Evolutionary conservation across 2,797 vertebrate species (phyloP), one percentile per base, ranked within the genome.

Genomic region (Phrynocephalus guinanensis): DNA sequence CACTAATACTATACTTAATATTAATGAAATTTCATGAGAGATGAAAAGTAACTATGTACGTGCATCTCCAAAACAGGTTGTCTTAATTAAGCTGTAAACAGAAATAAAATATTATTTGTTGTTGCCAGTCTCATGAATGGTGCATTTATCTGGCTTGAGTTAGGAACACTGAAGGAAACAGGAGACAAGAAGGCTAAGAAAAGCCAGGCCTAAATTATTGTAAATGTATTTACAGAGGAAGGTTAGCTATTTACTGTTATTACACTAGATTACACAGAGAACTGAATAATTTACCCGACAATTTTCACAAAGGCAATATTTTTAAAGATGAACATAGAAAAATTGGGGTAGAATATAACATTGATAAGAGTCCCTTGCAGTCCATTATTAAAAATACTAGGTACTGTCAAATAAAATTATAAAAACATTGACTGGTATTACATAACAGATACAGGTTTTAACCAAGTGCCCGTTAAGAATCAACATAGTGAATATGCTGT

Each of bases 291-390:
- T 95, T 96, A 96, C 94, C 80, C 91, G 94, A 92, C 92, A 95
- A 95, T 96, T 95, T 96, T 96, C 93, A 95, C 90, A 94, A 94
- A 94, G 95, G 92, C 92, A 94, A 94, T 95, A 96, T 95, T 96
- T 96, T 95, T 96, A 94, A 95, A 95, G 95, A 94, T 94, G 93
- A 95, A 95, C 94, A 95, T 92, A 94, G 87, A 88, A 95, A 95
- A 82, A 89, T 94, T 94, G 92, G 94, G 90, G 87, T 93, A 95
- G 86, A 93, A 94, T 95, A 92, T 92, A 94, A 90, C 93, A 91
- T 87, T 82, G 92, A 93, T 44, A 44, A 44, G 38, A 44, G 3
- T 44, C 38, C 38, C 38, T 44, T 44, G 38, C 38, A 44, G 38
- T 44, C 38, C 38, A 44, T 44, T 44, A 44, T 44, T 44, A 44